Evolutionary conservation across 2,113 vertebrate genomes (phyloP).

Genomic region (Oenanthe melanoleuca): DNA sequence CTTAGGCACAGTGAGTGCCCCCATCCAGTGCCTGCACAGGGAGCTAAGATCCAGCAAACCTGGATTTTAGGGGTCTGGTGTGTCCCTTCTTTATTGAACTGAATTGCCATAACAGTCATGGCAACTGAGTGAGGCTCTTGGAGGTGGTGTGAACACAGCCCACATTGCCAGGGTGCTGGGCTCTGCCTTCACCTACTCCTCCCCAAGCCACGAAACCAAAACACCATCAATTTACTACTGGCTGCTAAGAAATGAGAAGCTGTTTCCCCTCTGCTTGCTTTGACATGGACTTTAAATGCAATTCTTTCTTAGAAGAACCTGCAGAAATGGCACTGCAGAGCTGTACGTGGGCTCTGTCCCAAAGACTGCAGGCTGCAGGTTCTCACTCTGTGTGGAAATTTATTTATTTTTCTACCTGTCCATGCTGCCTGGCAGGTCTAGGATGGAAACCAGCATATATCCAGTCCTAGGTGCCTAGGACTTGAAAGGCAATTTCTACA

Average conservation of each 20-base stretch:
- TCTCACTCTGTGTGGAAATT: neutral
- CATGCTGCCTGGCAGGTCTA: neutral
- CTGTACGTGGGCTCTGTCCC: fast-evolving
- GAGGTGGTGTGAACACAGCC: constrained; percentile 32
- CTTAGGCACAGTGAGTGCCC: neutral
- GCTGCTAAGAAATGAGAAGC: neutral
- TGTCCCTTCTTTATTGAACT: neutral
- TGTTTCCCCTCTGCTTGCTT: neutral
- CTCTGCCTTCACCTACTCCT: constrained; percentile 23
- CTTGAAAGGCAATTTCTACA: neutral
- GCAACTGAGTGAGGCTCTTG: neutral
- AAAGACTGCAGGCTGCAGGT: neutral
- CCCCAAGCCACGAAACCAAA: constrained; percentile 34
- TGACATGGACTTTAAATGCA: neutral
- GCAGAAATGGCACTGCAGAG: neutral
- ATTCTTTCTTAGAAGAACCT: neutral
- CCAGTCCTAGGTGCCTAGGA: neutral
- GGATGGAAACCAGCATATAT: neutral
- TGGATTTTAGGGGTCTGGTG: neutral
- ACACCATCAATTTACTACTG: constrained; percentile 7
- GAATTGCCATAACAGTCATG: neutral
- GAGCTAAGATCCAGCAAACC: neutral
- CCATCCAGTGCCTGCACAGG: neutral
- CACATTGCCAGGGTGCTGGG: neutral
- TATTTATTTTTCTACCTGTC: neutral